Base-by-base conservation (phyloP, 2,888 invertebrate species). In the Athalia cordata region DNA sequence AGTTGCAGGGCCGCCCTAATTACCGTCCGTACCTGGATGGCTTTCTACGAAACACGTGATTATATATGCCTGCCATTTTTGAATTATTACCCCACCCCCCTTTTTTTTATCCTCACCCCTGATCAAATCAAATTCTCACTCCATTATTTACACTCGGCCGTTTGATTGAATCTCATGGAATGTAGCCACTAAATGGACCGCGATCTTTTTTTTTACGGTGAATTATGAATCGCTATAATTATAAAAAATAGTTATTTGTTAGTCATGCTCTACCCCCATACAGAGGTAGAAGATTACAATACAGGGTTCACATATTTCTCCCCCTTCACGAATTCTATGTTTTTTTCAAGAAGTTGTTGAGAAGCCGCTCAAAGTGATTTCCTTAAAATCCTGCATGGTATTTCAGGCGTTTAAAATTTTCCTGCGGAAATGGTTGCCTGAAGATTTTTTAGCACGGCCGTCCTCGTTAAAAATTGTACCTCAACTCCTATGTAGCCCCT, bases 1-100 rank as follows among this genome's bases (percentile, higher is more conserved):
- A 87, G 87, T 87, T 85, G 83, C 86, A 85, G 86, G 84, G 84
- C 84, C 83, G 87, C 83, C 85, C 86, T 86, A 85, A 87, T 87
- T 87, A 85, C 86, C 82, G 80, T 82, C 72, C 72, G 8, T 72
- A 59, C 7, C 57, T 55, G 13, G 15, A 29, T 55, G n/a, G 55
- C 68, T 68, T 49, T 49, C 49, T 49, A 66, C 47, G 47, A 13
- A 49, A 66, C 13, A 29, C 29, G 29, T 29, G 8, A 47, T 66
- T 47, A 29, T 13, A 13, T 49, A 47, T 29, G 13, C 49, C 49
- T n/a, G 47, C 13, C 49, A 49, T 3, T 49, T 8, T 13, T 66
- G 7, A 49, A 29, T 29, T 29, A 29, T 29, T 29, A 2, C 29
- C 29, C 29, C 29, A 0, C 29, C 29, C 29, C 29, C 29, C 29